phyloP scores from a whole-genome alignment of 2,113 vertebrate genomes.

The Entelurus aequoreus region DNA sequence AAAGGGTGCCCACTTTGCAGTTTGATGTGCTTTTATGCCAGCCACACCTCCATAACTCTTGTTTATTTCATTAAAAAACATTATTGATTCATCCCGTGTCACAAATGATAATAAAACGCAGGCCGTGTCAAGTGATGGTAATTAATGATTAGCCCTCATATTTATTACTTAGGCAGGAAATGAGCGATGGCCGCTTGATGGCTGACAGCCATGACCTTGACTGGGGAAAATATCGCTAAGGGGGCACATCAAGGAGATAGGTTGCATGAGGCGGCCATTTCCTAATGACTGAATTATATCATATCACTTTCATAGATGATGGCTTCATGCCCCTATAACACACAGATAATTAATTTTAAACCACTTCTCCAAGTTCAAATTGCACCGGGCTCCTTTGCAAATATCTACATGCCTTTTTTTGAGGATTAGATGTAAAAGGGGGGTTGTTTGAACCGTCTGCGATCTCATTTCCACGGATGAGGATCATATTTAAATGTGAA shows the following conservation, averaged over 20 bases:
- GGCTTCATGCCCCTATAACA: conserved; percentile 25
- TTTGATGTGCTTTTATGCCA: conserved; percentile 40
- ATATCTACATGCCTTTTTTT: conserved; percentile 8
- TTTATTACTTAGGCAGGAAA: conserved; percentile 45
- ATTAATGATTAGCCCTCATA: conserved; percentile 54
- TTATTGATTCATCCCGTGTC: conserved; percentile 51
- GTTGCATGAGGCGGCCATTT: conserved; percentile 37
- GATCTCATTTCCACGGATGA: background rate
- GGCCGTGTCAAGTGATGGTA: conserved; percentile 41
- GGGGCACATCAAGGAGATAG: conserved; percentile 43
- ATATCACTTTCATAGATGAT: conserved; percentile 31
- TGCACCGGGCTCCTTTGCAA: conserved; percentile 1
- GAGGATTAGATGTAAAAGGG: background rate
- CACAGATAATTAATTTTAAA: conserved; percentile 28
- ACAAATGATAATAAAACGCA: conserved; percentile 55
- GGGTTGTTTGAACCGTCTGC: background rate
- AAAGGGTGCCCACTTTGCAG: conserved; percentile 42
- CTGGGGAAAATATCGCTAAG: conserved; percentile 31
- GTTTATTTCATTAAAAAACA: conserved; percentile 5
- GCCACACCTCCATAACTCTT: background rate
- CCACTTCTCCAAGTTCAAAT: conserved; percentile 17
- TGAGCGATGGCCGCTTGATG: conserved; percentile 51
- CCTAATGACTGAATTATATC: conserved; percentile 48
- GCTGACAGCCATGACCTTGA: conserved; percentile 51
- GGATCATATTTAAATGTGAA: conserved; percentile 5